Conservation (phyloP, 2,113 vertebrate genomes). For the Phodopus roborovskii region DNA sequence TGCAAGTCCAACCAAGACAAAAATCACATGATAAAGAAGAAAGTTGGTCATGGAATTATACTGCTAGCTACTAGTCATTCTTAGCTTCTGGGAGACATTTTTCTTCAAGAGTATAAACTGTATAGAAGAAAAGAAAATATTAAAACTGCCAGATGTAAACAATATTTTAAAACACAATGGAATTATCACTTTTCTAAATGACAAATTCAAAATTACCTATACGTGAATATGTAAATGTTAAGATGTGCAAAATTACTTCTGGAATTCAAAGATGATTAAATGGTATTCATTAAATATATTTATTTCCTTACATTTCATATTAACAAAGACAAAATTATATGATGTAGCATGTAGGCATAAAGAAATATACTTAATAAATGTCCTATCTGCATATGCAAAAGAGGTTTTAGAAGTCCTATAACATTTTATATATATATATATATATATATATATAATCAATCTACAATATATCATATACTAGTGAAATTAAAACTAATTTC, state of each 20-base stretch:
- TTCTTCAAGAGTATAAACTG: background rate
- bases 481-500: background rate
- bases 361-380: background rate
- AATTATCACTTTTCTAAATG: background rate
- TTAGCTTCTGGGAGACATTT: background rate
- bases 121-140: background rate
- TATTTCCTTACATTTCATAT: background rate
- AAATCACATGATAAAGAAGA: background rate
- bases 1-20: background rate
- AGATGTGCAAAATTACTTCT: background rate
- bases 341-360: background rate
- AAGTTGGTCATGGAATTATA: too few species aligned
- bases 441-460: background rate
- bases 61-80: background rate
- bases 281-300: background rate
- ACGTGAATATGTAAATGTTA: background rate
- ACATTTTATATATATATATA: background rate
- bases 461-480: background rate
- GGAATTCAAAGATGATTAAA: background rate
- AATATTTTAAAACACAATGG: background rate
- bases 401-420: background rate
- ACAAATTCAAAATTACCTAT: background rate
- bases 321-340: background rate
- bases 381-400: background rate
- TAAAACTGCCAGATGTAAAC: background rate